A percentile compares a stretch with the other conserved stretches of the same genome.
phyloP scores from a whole-genome alignment of 2,888 invertebrate species.

The Rhagium mordax region DNA sequence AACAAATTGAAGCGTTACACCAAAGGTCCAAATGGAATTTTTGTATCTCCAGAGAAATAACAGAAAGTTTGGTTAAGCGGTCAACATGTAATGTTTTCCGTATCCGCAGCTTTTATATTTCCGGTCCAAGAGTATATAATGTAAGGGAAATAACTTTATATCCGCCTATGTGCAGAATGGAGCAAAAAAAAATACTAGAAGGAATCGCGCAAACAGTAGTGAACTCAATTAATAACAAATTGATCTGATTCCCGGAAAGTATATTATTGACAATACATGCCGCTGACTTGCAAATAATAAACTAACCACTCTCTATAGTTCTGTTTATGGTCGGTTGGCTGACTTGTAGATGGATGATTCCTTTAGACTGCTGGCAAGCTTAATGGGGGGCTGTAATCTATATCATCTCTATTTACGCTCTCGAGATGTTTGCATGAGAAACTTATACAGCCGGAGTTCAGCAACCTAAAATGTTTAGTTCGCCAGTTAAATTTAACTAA shows the following conservation, averaged over 20 bases:
- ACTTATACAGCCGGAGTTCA: neutral
- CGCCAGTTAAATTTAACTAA: no score
- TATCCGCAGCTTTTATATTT: no score
- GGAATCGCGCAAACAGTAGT: no score
- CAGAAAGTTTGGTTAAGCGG: no score
- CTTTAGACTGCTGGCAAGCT: neutral
- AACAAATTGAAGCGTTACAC: slow-evolving; percentile 19
- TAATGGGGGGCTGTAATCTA: neutral
- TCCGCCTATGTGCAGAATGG: no score
- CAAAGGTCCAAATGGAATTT: no score
- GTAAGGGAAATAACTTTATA: no score
- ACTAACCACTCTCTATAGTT: neutral
- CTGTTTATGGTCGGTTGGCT: neutral
- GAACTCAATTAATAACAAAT: no score
- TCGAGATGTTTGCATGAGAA: neutral
- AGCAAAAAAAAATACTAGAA: no score
- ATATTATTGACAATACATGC: neutral
- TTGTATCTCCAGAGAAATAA: no score
- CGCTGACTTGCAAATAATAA: neutral
- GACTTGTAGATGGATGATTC: neutral
- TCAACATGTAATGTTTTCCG: no score
- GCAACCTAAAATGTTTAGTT: neutral
- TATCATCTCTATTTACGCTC: neutral
- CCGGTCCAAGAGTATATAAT: no score
- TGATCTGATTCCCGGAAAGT: neutral